phyloP scores from a whole-genome alignment of 2,888 invertebrate genomes.

The Andrena minutula region DNA sequence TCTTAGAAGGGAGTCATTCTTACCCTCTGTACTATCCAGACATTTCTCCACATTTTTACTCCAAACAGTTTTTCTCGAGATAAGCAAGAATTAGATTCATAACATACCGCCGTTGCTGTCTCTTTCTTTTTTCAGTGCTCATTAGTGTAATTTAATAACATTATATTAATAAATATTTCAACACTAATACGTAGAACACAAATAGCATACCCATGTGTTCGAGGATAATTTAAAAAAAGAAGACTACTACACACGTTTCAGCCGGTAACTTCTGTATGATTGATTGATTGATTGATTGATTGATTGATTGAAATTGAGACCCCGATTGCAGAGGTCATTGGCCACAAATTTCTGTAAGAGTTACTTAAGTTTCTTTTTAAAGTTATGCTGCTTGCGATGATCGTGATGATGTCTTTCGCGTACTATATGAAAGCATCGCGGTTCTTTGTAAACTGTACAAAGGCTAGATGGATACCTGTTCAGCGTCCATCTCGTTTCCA shows the following conservation, averaged over 20 bases:
- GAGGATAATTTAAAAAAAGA: conserved; percentile 36
- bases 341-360: conserved; percentile 5
- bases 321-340: too few relatives aligned
- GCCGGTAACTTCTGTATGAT: conserved; percentile 28
- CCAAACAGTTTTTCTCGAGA: conserved; percentile 36
- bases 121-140: conserved; percentile 62
- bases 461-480: conserved; percentile 23
- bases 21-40: conserved; percentile 62
- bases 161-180: conserved; percentile 73
- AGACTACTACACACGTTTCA: conserved; percentile 18
- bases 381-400: conserved; percentile 33
- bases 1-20: conserved; percentile 53
- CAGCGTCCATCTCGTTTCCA: conserved; percentile 11
- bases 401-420: conserved; percentile 31
- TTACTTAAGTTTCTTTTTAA: conserved; percentile 29
- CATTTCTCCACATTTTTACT: conserved; percentile 61
- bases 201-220: conserved; percentile 40
- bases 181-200: conserved; percentile 53
- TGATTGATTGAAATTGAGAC: too few relatives aligned
- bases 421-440: conserved; percentile 41
- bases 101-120: conserved; percentile 44
- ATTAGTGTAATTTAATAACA: conserved; percentile 75
- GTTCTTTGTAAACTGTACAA: conserved; percentile 38
- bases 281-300: too few relatives aligned
- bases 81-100: conserved; percentile 48